Evolutionary conservation across 2,113 vertebrate genomes (phyloP).

Genomic region (Eublepharis macularius): DNA sequence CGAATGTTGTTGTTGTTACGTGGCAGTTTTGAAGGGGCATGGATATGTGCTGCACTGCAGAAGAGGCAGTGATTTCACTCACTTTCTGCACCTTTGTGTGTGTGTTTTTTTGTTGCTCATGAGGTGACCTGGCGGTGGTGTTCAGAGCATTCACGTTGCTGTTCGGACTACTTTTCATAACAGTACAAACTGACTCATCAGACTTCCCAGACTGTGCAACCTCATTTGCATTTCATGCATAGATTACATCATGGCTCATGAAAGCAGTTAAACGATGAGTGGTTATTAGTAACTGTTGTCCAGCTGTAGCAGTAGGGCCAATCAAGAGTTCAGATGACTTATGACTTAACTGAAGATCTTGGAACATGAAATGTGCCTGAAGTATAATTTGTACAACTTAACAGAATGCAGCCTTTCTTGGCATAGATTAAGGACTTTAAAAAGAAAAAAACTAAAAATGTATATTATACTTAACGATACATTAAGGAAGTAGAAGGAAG

Average conservation of each 20-base stretch:
- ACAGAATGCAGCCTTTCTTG: no score
- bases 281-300: neutral
- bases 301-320: neutral
- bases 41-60: no score
- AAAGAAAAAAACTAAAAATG: no score
- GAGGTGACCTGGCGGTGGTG: no score
- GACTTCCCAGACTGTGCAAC: neutral
- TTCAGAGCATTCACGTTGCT: neutral
- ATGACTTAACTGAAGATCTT: neutral
- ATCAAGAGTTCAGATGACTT: neutral
- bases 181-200: neutral
- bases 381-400: neutral
- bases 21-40: no score
- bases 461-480: neutral
- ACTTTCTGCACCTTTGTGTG: no score
- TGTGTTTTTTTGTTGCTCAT: no score
- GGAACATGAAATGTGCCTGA: neutral
- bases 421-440: neutral
- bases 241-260: neutral
- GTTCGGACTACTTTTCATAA: neutral
- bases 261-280: neutral
- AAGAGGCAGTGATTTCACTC: no score
- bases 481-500: neutral
- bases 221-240: neutral
- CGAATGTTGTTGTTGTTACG: no score